Base-by-base conservation (phyloP, 2,888 invertebrate genomes). In the Phrixothrix hirtus region DNA sequence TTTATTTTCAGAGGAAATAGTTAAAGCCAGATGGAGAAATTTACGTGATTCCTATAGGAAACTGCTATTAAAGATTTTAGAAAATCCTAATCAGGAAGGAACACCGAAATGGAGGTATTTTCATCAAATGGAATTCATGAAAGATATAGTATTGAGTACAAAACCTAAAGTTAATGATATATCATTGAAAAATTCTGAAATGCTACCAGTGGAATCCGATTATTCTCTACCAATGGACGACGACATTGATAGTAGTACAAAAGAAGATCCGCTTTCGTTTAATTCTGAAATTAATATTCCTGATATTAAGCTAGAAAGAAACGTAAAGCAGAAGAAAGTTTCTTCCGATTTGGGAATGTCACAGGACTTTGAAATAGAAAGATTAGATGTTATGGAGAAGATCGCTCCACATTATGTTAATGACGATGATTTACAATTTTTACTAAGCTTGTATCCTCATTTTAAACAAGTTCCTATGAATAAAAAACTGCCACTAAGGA, bases 1-100 rank as follows among this genome's bases (percentile, higher is more conserved):
- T n/a, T 46, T 45, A 10, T 31, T 61, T 59, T 27, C 59, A 64
- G 64, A 76, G 74, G 77, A 77, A 70, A 72, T 70, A 68, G 72
- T 75, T 71, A 73, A 76, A 72, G 75, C 76, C 71, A 75, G 77
- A 72, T 77, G 74, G 66, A 66, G 62, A 32, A 64, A 64, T 62
- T 69, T 74, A 67, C 71, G 70, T 62, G 71, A 64, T 45, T 56
- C 64, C 4, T 63, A 63, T 39, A 45, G 63, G 13, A 63, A 61
- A 41, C 46, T 63, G 25, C 35, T 63, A 6, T 34, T 59, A 4
- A 63, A 59, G 42, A n/a, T n/a, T 2, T 3, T 41, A 6, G 29
- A 39, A 5, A 42, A 50, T 10, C 46, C 46, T 15, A 36, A 34
- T 21, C 2, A 42, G n/a, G 58, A 59, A n/a, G 21, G 29, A 7